Conservation (phyloP, 2,888 invertebrate species). For the Acleris literana region DNA sequence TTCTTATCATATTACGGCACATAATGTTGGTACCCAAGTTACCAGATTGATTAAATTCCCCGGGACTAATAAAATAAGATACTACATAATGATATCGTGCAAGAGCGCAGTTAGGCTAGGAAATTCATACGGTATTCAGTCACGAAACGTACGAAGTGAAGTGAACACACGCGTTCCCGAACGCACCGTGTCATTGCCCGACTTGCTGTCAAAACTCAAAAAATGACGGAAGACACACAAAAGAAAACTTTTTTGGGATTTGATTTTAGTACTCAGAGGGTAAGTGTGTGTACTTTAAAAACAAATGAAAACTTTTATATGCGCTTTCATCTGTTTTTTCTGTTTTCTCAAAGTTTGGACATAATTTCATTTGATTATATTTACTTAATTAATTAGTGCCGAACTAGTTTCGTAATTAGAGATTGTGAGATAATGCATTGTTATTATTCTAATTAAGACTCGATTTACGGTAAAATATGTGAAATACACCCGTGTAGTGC, state of each 20-base stretch:
- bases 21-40: constrained; percentile 33
- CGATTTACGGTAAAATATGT: not conserved
- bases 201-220: constrained; percentile 61
- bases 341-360: not conserved
- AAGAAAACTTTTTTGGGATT: constrained; percentile 89
- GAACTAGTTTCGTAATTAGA: constrained; percentile 20
- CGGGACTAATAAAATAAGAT: constrained; percentile 48
- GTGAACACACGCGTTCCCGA: constrained; percentile 44
- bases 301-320: not conserved
- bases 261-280: constrained; percentile 95
- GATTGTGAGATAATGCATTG: constrained; percentile 15
- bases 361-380: not conserved
- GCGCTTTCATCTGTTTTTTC: not conserved
- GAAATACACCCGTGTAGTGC: not conserved
- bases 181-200: constrained; percentile 55
- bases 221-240: constrained; percentile 69
- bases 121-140: constrained; percentile 53
- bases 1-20: constrained; percentile 50
- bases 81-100: constrained; percentile 55
- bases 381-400: constrained; percentile 23
- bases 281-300: constrained; percentile 64
- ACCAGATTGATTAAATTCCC: constrained; percentile 48
- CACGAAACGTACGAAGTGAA: constrained; percentile 51
- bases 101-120: constrained; percentile 51
- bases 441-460: constrained; percentile 15